Percentiles rank a stretch among this genome's conserved stretches.
These are phyloP conservation scores for Dreissena rostriformis DNA, from an alignment of 1,140 invertebrate genomes.

Conservation along the genomic window DNA sequence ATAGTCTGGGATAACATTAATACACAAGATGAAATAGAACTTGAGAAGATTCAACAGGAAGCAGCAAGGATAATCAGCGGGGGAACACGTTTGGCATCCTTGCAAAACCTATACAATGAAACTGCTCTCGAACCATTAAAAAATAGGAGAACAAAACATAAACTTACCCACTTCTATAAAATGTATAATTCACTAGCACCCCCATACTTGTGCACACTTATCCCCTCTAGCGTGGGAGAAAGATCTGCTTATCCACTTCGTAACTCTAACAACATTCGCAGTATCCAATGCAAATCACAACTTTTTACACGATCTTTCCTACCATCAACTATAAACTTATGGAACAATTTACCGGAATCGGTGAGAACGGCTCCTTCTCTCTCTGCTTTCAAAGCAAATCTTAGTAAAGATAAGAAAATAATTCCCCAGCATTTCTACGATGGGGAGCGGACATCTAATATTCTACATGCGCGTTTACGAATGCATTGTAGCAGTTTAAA, in stretches of 20 bases:
- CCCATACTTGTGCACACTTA: constrained; percentile 5
- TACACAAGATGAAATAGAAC: no score
- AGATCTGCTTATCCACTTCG: constrained; percentile 9
- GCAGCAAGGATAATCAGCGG: no score
- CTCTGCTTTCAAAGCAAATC: constrained; percentile 3
- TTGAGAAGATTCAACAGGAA: no score
- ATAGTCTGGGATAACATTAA: no score
- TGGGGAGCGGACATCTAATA: neutral
- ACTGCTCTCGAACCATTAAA: no score
- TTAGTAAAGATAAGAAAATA: no score
- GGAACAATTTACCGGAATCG: neutral
- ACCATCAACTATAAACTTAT: neutral
- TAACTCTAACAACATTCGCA: neutral
- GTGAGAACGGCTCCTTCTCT: neutral
- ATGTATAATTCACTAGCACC: constrained; percentile 17
- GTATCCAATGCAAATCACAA: neutral
- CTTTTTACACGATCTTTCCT: constrained; percentile 1
- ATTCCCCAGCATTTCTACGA: neutral
- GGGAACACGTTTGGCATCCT: no score
- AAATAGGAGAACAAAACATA: no score
- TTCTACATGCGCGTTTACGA: neutral
- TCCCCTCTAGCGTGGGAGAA: neutral
- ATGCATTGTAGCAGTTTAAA: no score
- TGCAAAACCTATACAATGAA: no score
- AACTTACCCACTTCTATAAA: constrained; percentile 1